Evolutionary conservation across 2,113 vertebrate species (phyloP).

Genomic region (Limnothrissa miodon): DNA sequence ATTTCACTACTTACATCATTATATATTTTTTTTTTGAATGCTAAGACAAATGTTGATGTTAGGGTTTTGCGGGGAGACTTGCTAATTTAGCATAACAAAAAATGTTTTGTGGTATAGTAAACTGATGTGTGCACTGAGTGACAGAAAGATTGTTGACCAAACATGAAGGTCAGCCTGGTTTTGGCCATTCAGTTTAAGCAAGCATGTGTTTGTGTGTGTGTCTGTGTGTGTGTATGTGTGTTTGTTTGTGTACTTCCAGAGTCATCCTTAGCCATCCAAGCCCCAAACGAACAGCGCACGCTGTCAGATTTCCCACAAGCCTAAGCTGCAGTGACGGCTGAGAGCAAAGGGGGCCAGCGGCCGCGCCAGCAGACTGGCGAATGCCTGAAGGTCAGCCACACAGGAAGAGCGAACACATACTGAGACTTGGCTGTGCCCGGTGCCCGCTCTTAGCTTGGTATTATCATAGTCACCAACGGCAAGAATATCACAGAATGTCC

Average conservation of each 20-base stretch:
- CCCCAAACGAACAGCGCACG: background rate
- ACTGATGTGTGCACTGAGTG: background rate
- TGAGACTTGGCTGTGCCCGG: conserved; percentile 46
- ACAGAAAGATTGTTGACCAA: background rate
- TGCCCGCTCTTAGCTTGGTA: background rate
- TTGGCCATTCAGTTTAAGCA: background rate
- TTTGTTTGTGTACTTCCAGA: background rate
- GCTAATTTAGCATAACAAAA: background rate
- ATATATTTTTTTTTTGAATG: background rate
- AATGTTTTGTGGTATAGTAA: background rate
- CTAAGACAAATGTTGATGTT: background rate
- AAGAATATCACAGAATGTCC: background rate
- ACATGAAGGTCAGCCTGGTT: background rate
- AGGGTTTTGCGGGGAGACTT: background rate
- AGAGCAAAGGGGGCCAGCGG: background rate
- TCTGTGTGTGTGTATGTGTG: background rate
- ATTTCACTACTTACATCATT: background rate
- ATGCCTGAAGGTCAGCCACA: conserved; percentile 60
- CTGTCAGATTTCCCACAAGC: background rate
- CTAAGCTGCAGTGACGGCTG: background rate
- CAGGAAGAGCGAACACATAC: conserved; percentile 50
- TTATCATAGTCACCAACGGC: background rate
- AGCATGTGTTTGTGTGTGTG: background rate
- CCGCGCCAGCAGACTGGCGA: conserved; percentile 26
- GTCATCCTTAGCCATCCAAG: background rate